These are phyloP conservation scores for Sclerurus mexicanus DNA, from an alignment of 2,113 vertebrate species.

Conservation along the genomic window DNA sequence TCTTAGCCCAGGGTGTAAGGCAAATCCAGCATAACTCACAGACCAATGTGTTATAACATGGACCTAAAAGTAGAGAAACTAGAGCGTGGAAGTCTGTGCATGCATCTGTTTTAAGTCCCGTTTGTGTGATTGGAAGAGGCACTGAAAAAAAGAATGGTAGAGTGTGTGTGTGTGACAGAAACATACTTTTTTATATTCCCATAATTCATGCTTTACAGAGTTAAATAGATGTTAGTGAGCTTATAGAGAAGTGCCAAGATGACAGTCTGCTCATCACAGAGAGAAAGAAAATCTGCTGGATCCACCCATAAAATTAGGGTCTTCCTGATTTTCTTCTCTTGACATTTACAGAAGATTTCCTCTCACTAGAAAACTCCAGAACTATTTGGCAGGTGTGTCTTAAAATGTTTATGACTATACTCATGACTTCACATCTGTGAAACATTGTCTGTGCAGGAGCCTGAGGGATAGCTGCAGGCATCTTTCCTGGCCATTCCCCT, in stretches of 20 bases:
- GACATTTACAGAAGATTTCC: background rate
- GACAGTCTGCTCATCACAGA: background rate
- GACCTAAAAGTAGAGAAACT: background rate
- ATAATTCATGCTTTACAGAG: background rate
- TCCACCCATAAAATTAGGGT: background rate
- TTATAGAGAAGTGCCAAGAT: background rate
- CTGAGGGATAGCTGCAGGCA: constrained; percentile 16
- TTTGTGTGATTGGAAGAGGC: background rate
- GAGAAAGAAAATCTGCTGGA: background rate
- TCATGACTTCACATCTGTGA: constrained; percentile 36
- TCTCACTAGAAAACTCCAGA: constrained; percentile 32
- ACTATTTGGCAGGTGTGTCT: constrained; percentile 35
- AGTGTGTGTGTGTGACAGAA: background rate
- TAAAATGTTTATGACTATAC: background rate
- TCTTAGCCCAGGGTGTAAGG: background rate
- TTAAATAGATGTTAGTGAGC: background rate
- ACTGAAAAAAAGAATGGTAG: background rate
- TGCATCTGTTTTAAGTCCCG: background rate
- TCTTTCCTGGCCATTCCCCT: background rate
- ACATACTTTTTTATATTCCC: background rate
- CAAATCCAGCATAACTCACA: background rate
- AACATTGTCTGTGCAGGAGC: background rate
- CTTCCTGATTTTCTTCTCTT: background rate
- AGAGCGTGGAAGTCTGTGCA: background rate
- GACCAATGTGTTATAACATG: background rate